A percentile compares a stretch with the other conserved stretches of the same genome.
phyloP scores from a whole-genome alignment of 2,797 vertebrate species.

The Sciurus carolinensis region DNA sequence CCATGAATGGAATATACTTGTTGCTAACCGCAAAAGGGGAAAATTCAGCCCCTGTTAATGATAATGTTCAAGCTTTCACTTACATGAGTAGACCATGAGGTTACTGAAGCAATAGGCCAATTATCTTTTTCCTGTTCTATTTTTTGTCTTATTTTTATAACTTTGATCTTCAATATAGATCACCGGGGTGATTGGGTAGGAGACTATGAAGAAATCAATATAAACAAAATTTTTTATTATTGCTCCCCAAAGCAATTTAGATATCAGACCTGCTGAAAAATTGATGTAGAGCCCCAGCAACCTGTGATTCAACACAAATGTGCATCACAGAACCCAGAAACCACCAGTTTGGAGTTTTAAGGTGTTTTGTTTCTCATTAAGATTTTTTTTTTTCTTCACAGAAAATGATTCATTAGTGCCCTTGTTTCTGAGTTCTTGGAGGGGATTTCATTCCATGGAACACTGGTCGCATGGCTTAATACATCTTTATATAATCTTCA shows the following conservation, averaged over 20 bases:
- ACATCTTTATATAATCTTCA: slow-evolving; percentile 26
- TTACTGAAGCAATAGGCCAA: background rate
- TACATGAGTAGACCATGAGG: no score
- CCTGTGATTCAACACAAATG: background rate
- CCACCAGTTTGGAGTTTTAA: no score
- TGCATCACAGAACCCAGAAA: background rate
- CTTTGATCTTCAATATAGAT: background rate
- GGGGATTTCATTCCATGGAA: background rate
- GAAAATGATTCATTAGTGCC: background rate
- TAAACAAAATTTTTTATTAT: background rate
- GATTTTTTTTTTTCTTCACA: background rate
- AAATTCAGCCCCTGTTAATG: background rate
- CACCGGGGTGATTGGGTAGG: background rate
- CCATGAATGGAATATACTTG: background rate
- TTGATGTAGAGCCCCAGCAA: background rate
- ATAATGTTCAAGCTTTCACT: background rate
- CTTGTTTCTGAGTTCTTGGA: slow-evolving; percentile 28
- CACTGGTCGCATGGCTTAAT: background rate
- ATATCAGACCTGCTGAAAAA: background rate
- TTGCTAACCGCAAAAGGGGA: background rate
- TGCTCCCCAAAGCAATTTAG: background rate
- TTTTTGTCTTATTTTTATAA: background rate
- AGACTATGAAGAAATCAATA: background rate
- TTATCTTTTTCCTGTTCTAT: background rate
- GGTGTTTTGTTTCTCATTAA: slow-evolving; percentile 19